phyloP scores from a whole-genome alignment of 2,888 invertebrate species.

The Crioceris asparagi region DNA sequence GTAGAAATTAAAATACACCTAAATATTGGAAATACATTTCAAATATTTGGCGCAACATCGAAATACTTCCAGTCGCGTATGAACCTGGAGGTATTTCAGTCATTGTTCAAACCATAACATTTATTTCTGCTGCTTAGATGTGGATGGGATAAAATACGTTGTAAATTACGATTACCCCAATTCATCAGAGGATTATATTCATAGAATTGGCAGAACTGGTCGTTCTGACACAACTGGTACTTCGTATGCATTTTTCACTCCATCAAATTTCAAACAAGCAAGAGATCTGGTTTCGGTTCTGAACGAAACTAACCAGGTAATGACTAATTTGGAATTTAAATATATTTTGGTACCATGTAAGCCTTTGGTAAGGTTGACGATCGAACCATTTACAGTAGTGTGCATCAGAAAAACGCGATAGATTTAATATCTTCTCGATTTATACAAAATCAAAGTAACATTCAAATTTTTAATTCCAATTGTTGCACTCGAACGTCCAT shows the following conservation, averaged over 20 bases:
- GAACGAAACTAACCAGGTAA: constrained; percentile 79
- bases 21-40: too few relatives aligned
- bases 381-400: too few relatives aligned
- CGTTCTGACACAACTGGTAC: constrained; percentile 79
- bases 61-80: too few relatives aligned
- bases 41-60: too few relatives aligned
- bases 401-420: constrained; percentile 4
- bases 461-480: too few relatives aligned
- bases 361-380: constrained; percentile 64
- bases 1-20: too few relatives aligned
- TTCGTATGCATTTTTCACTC: constrained; percentile 91
- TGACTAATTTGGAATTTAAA: constrained; percentile 12
- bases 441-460: too few relatives aligned
- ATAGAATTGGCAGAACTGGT: constrained; percentile 89
- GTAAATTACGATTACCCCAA: constrained; percentile 95
- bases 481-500: not conserved
- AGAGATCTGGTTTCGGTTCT: constrained; percentile 81
- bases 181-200: constrained; percentile 91
- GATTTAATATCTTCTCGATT: too few relatives aligned
- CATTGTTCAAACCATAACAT: too few relatives aligned
- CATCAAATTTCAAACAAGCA: constrained; percentile 76
- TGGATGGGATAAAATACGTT: constrained; percentile 91
- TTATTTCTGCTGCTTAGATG: too few relatives aligned
- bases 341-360: constrained; percentile 22
- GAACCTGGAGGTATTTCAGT: too few relatives aligned